Evolutionary conservation across 2,797 vertebrate genomes (phyloP), one percentile per base, ranked within the genome.

Genomic region (Alfaro cultratus): DNA sequence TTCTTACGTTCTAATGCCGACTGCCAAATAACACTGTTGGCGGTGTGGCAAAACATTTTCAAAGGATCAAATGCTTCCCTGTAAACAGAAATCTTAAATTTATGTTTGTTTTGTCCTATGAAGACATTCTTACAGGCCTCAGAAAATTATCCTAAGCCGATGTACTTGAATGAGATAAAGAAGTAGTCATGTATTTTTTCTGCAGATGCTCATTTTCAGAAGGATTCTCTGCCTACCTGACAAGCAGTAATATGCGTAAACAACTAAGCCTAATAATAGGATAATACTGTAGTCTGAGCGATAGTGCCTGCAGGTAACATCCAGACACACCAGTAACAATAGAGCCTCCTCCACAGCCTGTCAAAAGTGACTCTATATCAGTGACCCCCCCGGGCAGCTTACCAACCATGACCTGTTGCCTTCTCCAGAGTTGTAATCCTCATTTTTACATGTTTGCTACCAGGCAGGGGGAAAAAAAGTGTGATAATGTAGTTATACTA

Each of bases 251-350:
- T 95, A 96, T 94, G 95, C 96, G 92, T 94, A 95, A 95, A 95
- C 95, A 95, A 96, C 94, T 96, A 96, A 96, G 95, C 95, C 95
- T 96, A 96, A 96, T 96, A 96, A 96, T 96, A 95, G 95, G 96
- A 96, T 96, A 95, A 96, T 95, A 94, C 93, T 94, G 94, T 94
- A 94, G 94, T 95, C 94, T 94, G 85, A 91, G 93, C 72, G 94
- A 96, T 95, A 95, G 93, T 86, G 94, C 95, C 96, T 94, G 91
- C 94, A 95, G 95, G 95, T 96, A 93, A 94, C 93, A 95, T 93
- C 87, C 92, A 95, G 95, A 96, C 94, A 95, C 93, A 94, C 93
- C 91, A 87, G 90, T 91, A 95, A 96, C 95, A 96, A 95, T 95
- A 87, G 93, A 91, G 89, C 95, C 96, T 96, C 95, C 95, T 95